phyloP scores from a whole-genome alignment of 2,888 invertebrate species.

The Oligia fasciuncula region DNA sequence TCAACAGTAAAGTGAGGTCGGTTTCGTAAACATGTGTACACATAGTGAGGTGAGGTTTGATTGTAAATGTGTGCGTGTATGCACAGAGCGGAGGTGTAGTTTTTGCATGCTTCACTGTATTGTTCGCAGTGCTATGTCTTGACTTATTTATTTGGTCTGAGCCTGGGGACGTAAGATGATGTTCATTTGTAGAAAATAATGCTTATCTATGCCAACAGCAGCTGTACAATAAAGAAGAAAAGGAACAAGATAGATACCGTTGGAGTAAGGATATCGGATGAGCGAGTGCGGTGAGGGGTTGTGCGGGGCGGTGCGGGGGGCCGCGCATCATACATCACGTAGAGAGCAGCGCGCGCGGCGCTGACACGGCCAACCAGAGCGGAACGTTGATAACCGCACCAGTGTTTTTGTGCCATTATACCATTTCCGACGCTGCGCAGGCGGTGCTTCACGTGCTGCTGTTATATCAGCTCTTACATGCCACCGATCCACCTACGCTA shows the following conservation, averaged over 20 bases:
- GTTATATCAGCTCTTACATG: slow-evolving; percentile 41
- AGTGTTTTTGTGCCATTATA: slow-evolving; percentile 69
- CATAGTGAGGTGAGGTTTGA: too few species aligned
- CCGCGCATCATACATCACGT: slow-evolving; percentile 54
- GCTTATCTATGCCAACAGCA: neutral
- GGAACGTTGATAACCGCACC: slow-evolving; percentile 76
- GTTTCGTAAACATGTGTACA: too few species aligned
- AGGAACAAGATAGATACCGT: slow-evolving; percentile 60
- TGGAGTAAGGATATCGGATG: slow-evolving; percentile 57
- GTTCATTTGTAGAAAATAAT: neutral
- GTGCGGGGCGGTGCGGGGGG: neutral
- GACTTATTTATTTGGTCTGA: too few species aligned
- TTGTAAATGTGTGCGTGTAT: too few species aligned
- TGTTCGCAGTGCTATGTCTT: too few species aligned
- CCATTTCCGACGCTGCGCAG: slow-evolving; percentile 62
- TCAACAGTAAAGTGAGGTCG: too few species aligned
- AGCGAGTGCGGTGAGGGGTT: slow-evolving; percentile 29
- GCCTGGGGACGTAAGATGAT: neutral
- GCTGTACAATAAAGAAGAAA: slow-evolving; percentile 28
- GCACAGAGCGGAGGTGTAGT: too few species aligned
- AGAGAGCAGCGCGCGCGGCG: slow-evolving; percentile 66
- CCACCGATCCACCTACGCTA: neutral
- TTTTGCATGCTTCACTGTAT: too few species aligned
- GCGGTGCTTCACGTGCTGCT: slow-evolving; percentile 48
- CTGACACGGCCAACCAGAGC: slow-evolving; percentile 78